A percentile compares a stretch with the other conserved stretches of the same genome.
Evolutionary conservation across 2,113 vertebrate species (phyloP).

Genomic region (Sminthopsis crassicaudata): DNA sequence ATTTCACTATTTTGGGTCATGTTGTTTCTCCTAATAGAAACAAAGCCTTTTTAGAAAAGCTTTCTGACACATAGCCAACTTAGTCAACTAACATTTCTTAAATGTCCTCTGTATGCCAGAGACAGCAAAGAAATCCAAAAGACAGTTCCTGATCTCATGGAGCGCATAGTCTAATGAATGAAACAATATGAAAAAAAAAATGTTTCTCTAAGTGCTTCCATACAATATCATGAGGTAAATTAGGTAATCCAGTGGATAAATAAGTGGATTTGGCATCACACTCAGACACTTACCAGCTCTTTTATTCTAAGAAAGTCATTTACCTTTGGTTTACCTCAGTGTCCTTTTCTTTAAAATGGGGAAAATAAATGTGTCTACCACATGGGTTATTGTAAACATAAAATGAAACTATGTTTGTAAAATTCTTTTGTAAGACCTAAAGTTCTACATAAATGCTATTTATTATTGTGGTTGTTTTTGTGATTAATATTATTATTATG

Average conservation of each 20-base stretch:
- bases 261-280: background rate
- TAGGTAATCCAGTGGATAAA: background rate
- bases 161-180: too few species aligned
- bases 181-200: too few species aligned
- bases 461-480: too few species aligned
- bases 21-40: background rate
- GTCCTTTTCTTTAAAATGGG: background rate
- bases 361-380: background rate
- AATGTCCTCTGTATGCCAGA: background rate
- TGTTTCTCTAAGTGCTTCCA: background rate
- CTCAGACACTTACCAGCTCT: background rate
- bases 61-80: background rate
- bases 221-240: background rate
- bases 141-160: too few species aligned
- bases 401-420: background rate
- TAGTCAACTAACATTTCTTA: background rate
- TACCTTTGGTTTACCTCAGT: background rate
- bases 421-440: background rate
- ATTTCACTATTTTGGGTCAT: background rate
- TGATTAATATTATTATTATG: too few species aligned
- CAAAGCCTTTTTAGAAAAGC: background rate
- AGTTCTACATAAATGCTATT: background rate
- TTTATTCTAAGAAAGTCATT: background rate
- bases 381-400: background rate
- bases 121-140: background rate